Percentiles rank a stretch among this genome's conserved stretches.
Evolutionary conservation across 2,113 vertebrate species (phyloP).

Genomic region (Camarhynchus parvulus): DNA sequence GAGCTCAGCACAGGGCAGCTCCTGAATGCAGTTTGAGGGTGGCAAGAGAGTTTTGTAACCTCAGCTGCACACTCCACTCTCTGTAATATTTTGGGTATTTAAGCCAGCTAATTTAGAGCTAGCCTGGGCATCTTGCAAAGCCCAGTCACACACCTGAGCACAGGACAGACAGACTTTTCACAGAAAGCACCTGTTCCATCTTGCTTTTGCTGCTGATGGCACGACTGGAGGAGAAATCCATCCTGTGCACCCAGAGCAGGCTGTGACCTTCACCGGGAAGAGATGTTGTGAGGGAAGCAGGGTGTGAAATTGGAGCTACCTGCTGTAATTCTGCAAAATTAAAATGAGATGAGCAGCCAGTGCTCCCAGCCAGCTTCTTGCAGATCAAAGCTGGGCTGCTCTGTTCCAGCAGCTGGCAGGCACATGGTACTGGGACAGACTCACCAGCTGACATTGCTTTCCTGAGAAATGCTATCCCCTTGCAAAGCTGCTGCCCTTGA

Average conservation of each 20-base stretch:
- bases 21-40: neutral
- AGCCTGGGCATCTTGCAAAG: neutral
- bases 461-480: neutral
- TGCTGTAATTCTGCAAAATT: conserved; percentile 44
- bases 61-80: neutral
- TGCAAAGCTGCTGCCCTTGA: conserved; percentile 17
- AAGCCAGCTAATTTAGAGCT: neutral
- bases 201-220: neutral
- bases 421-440: neutral
- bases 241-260: neutral
- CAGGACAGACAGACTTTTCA: neutral
- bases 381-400: conserved; percentile 24
- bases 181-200: neutral
- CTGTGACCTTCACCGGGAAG: conserved; percentile 10
- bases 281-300: neutral
- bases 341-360: conserved; percentile 17
- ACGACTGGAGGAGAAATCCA: neutral
- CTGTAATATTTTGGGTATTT: neutral
- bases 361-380: neutral
- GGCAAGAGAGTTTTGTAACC: neutral
- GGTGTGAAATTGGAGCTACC: conserved; percentile 66
- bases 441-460: neutral
- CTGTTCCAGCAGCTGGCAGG: neutral
- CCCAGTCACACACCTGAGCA: neutral
- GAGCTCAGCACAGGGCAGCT: neutral